Evolutionary conservation across 2,797 vertebrate genomes (phyloP).

Genomic region (Protosalanx chinensis): DNA sequence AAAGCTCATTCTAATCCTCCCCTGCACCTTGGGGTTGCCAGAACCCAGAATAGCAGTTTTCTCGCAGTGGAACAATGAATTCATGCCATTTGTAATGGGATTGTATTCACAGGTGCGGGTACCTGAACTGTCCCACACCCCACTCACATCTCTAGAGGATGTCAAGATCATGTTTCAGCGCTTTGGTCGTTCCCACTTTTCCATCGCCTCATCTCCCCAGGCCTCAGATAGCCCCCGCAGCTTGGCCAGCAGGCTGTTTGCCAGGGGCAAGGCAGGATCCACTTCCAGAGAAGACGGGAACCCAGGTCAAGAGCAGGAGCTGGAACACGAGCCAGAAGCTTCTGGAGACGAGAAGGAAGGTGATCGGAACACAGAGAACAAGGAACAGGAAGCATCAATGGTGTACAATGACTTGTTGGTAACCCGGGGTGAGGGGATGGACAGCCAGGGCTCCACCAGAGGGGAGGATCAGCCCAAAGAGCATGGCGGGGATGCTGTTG

Average conservation of each 20-base stretch:
- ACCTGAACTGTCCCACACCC: constrained; percentile 64
- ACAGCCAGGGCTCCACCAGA: neutral
- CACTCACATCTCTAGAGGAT: constrained; percentile 82
- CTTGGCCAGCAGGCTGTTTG: constrained; percentile 60
- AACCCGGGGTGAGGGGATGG: neutral
- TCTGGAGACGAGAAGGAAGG: constrained; percentile 21
- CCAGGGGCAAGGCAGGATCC: neutral
- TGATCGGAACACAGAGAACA: constrained; percentile 10
- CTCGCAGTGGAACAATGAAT: too few relatives aligned
- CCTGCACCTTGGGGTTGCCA: neutral
- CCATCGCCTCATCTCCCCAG: constrained; percentile 56
- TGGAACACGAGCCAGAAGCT: neutral
- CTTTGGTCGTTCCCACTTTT: constrained; percentile 74
- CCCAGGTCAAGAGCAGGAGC: constrained; percentile 13
- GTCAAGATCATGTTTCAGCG: constrained; percentile 86
- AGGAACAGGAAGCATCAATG: neutral
- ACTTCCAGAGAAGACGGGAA: constrained; percentile 14
- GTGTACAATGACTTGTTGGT: neutral
- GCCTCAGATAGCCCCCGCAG: constrained; percentile 48
- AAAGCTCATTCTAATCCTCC: neutral
- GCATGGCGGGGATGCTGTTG: constrained; percentile 49
- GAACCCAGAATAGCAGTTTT: too few relatives aligned
- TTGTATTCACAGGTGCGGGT: constrained; percentile 70
- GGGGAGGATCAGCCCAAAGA: neutral
- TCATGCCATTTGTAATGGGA: too few relatives aligned